phyloP scores from a whole-genome alignment of 2,888 invertebrate species.

The Hemithea aestivaria region DNA sequence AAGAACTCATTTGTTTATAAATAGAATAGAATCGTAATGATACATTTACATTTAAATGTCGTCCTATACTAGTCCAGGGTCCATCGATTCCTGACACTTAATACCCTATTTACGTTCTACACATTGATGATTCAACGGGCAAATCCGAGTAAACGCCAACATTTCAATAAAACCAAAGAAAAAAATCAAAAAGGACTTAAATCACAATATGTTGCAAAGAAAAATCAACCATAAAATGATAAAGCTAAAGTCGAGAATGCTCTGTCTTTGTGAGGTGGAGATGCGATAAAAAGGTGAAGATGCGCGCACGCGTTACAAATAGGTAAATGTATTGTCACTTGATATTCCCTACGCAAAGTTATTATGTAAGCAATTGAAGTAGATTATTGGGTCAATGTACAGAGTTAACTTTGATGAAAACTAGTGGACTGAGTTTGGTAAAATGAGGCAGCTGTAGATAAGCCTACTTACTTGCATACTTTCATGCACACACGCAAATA shows the following conservation, averaged over 20 bases:
- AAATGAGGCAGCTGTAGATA: too few species aligned
- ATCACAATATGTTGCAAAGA: neutral
- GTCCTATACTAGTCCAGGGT: constrained; percentile 9
- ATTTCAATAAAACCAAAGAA: constrained; percentile 31
- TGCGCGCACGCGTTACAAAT: constrained; percentile 51
- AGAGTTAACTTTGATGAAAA: constrained; percentile 2
- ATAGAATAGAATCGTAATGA: constrained; percentile 6
- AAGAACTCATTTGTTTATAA: constrained; percentile 18
- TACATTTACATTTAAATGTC: constrained; percentile 17
- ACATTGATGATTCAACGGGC: constrained; percentile 49
- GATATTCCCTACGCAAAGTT: constrained; percentile 41
- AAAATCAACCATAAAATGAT: constrained; percentile 16
- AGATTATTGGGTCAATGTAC: constrained; percentile 64
- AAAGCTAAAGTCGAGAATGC: constrained; percentile 16
- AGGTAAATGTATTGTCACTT: constrained; percentile 44
- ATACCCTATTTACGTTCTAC: constrained; percentile 30
- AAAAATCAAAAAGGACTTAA: constrained; percentile 20
- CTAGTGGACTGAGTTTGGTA: too few species aligned
- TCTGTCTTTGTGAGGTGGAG: constrained; percentile 8
- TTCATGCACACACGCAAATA: too few species aligned
- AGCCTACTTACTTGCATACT: too few species aligned
- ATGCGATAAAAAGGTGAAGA: constrained; percentile 38
- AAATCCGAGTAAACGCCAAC: constrained; percentile 48
- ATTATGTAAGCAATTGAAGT: constrained; percentile 56
- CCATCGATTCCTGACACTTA: constrained; percentile 24